Conservation (phyloP, 2,113 vertebrate genomes). For the Pterocles orientalis region DNA sequence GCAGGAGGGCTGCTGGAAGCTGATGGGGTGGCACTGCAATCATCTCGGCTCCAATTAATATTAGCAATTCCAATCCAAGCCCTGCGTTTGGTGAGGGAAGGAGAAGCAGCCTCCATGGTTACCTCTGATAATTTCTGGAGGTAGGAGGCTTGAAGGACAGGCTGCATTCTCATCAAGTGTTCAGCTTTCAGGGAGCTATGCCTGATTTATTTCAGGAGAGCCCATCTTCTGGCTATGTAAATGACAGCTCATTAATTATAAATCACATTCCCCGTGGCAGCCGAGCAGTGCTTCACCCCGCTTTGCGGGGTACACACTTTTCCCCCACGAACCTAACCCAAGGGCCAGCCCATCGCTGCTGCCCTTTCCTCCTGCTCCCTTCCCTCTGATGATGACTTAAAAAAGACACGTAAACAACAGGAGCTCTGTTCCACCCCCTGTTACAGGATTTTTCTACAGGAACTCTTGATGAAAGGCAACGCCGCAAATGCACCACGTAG, state of each 20-base stretch:
- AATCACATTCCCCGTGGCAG: background rate
- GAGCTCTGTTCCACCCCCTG: background rate
- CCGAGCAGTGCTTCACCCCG: background rate
- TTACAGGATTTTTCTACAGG: background rate
- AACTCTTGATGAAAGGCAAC: background rate
- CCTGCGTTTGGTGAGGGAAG: background rate
- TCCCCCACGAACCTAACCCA: background rate
- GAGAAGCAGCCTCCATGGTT: background rate
- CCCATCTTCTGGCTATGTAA: background rate
- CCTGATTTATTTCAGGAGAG: background rate
- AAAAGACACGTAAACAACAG: fast-evolving
- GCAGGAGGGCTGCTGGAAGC: conserved; percentile 16
- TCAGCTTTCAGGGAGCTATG: background rate
- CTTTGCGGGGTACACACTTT: background rate
- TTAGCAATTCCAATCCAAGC: background rate
- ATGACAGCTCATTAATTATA: background rate
- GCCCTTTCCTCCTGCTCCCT: background rate
- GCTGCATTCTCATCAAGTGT: background rate
- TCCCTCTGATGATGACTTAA: background rate
- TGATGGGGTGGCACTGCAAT: conserved; percentile 5
- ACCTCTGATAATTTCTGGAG: background rate
- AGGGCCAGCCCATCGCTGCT: background rate
- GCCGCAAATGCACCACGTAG: background rate
- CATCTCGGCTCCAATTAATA: background rate
- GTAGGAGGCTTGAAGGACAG: background rate